Evolutionary conservation across 2,888 invertebrate genomes (phyloP).

Genomic region (Folsomia manolachei): DNA sequence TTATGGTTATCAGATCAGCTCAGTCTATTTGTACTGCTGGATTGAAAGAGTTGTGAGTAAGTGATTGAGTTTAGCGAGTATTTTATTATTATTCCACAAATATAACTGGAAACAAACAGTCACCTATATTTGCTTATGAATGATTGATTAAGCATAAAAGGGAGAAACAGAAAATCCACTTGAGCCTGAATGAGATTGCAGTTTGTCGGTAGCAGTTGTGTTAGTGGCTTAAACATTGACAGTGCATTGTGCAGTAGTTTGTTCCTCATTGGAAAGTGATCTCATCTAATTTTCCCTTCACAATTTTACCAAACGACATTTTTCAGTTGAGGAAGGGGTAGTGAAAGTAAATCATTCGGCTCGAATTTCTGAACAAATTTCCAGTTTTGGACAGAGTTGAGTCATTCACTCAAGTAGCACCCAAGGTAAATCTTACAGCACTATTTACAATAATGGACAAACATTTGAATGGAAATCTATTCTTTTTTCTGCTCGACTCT

Average conservation of each 20-base stretch:
- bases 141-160: neutral
- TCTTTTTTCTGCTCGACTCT: neutral
- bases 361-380: neutral
- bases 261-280: neutral
- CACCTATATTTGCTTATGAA: too few species aligned
- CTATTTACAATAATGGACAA: neutral
- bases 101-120: too few species aligned
- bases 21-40: neutral
- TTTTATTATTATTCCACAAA: too few species aligned
- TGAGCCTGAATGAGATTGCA: too few species aligned
- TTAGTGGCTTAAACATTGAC: too few species aligned
- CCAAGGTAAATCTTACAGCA: neutral
- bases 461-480: neutral
- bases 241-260: neutral
- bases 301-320: too few species aligned
- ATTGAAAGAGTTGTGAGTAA: neutral
- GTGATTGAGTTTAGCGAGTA: neutral
- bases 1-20: neutral
- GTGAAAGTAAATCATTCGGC: neutral
- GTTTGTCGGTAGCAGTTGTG: too few species aligned
- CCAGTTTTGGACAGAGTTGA: neutral
- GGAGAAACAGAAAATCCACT: neutral
- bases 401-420: neutral
- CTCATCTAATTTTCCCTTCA: neutral
- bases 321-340: neutral